Conservation (phyloP, 2,113 vertebrate species). For the Ceratotherium simum region DNA sequence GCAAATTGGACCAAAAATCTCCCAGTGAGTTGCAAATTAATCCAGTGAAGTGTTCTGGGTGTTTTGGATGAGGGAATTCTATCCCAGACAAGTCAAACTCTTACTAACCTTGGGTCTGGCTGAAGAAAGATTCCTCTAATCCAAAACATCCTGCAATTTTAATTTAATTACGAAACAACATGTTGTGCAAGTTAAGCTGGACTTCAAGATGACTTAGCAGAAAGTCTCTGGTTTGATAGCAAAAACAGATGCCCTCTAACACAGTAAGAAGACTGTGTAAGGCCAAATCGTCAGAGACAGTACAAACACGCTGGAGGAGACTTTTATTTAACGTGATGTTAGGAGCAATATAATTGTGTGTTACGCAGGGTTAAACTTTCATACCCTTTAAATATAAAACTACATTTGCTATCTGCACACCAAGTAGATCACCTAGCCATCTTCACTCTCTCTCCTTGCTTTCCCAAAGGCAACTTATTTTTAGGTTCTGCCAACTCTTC, state of each 20-base stretch:
- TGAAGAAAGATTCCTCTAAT: constrained; percentile 72
- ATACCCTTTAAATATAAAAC: constrained; percentile 30
- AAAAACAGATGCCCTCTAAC: constrained; percentile 8
- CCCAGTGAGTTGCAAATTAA: constrained; percentile 77
- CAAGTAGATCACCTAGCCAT: too few relatives aligned
- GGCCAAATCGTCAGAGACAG: not conserved
- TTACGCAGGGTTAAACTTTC: not conserved
- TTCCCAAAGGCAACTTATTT: not conserved
- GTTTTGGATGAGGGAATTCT: constrained; percentile 77
- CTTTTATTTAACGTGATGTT: not conserved
- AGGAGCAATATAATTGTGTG: not conserved
- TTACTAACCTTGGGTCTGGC: constrained; percentile 56
- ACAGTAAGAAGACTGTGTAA: not conserved
- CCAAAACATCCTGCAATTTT: constrained; percentile 74
- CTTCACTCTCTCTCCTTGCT: not conserved
- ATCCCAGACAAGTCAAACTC: constrained; percentile 56
- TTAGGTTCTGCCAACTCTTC: not conserved
- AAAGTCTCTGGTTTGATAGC: constrained; percentile 28
- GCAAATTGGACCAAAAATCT: constrained; percentile 68
- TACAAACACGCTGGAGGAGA: not conserved
- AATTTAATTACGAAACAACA: constrained; percentile 72
- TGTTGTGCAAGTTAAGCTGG: constrained; percentile 45
- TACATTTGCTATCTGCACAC: not conserved
- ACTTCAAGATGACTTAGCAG: constrained; percentile 73
- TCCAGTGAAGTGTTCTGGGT: constrained; percentile 60